These are phyloP conservation scores for Theonella swinhoei DNA, from an alignment of 37 sponge, comb jelly and placozoan species.

Conservation along the genomic window DNA sequence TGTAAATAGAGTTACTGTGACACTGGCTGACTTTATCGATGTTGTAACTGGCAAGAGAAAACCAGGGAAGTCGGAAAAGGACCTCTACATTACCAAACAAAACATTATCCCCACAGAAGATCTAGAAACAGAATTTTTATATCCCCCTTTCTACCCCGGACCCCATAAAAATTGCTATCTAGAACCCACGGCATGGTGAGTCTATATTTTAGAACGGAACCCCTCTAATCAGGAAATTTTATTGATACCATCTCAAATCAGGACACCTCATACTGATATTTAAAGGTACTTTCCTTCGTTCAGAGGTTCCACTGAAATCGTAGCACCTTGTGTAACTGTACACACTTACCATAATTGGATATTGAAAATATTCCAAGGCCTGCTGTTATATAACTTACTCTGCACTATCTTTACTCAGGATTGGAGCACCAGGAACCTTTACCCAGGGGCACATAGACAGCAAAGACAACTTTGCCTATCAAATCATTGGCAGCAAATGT, in stretches of 20 bases:
- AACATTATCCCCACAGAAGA: slow-evolving; percentile 68
- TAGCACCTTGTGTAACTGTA: too few species aligned
- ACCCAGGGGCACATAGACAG: slow-evolving; percentile 95
- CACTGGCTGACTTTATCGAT: slow-evolving; percentile 78
- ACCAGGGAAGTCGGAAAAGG: slow-evolving; percentile 61
- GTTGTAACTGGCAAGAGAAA: slow-evolving; percentile 70
- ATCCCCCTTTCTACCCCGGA: slow-evolving; percentile 85
- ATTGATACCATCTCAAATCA: neutral
- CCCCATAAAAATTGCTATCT: slow-evolving; percentile 71
- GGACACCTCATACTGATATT: too few species aligned
- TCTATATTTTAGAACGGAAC: neutral
- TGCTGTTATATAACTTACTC: neutral
- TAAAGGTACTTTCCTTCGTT: too few species aligned
- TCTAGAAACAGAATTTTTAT: slow-evolving; percentile 70
- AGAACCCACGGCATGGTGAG: slow-evolving; percentile 85
- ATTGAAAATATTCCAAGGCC: too few species aligned
- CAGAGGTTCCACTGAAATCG: too few species aligned
- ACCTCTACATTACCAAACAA: slow-evolving; percentile 86
- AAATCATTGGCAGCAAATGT: slow-evolving; percentile 80
- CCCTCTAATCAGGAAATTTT: neutral
- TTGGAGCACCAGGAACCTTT: slow-evolving; percentile 83
- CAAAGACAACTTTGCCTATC: slow-evolving; percentile 92
- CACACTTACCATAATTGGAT: too few species aligned
- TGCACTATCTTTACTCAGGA: slow-evolving; percentile 31
- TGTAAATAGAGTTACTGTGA: slow-evolving; percentile 67